Conservation (phyloP, 2,888 invertebrate species). For the Eupeodes luniger region DNA sequence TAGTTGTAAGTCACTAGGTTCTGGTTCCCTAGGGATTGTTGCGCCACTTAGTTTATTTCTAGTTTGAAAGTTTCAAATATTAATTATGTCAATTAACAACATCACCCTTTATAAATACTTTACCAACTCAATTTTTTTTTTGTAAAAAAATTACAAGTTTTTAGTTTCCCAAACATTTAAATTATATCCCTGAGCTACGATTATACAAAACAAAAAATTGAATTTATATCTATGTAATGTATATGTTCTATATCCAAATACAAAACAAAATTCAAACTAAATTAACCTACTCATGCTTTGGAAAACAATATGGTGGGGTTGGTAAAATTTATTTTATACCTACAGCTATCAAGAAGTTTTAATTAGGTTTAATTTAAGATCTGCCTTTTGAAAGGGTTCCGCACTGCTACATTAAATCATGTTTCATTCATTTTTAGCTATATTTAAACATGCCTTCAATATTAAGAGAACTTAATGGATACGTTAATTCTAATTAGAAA, state of each 20-base stretch:
- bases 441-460: neutral
- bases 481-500: neutral
- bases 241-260: no score
- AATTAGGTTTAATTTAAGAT: slow-evolving; percentile 5
- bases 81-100: no score
- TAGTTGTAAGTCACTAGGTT: no score
- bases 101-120: no score
- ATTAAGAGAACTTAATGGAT: slow-evolving; percentile 1
- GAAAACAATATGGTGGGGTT: neutral
- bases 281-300: neutral
- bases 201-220: neutral
- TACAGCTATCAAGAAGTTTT: neutral
- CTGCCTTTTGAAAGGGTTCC: neutral
- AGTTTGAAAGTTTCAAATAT: no score
- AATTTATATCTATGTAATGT: neutral
- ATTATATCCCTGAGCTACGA: neutral
- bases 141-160: no score
- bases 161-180: no score
- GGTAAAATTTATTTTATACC: neutral
- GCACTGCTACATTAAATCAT: neutral
- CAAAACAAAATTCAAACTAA: neutral
- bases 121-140: no score
- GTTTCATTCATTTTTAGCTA: neutral
- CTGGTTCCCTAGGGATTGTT: no score
- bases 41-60: no score